These are phyloP conservation scores for Crematogaster levior DNA, from an alignment of 2,888 invertebrate species.

Conservation along the genomic window DNA sequence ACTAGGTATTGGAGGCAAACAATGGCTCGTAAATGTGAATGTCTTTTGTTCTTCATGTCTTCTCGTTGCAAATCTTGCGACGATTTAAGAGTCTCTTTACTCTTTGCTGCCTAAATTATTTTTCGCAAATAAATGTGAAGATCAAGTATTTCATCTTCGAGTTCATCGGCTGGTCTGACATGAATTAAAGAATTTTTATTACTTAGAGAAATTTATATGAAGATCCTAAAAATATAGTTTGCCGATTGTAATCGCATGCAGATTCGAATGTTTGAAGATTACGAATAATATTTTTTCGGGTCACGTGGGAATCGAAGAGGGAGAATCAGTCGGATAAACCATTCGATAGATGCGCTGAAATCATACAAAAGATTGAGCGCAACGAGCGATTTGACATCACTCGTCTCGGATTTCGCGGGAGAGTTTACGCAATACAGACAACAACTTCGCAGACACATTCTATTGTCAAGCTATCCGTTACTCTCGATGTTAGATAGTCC, in stretches of 20 bases:
- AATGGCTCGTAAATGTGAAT: not conserved
- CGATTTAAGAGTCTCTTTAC: not conserved
- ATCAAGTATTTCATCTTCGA: not conserved
- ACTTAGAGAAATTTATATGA: too few relatives aligned
- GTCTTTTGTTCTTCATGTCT: too few relatives aligned
- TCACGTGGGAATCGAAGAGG: not conserved
- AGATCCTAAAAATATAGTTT: not conserved
- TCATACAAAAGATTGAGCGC: not conserved
- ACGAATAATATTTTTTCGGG: not conserved
- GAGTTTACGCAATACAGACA: conserved; percentile 13
- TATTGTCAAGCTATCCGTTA: conserved; percentile 29
- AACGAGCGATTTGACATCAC: conserved; percentile 19
- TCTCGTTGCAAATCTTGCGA: not conserved
- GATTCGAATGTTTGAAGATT: not conserved
- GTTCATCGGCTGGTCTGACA: not conserved
- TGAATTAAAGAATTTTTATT: not conserved
- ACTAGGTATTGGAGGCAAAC: not conserved
- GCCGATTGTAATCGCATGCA: not conserved
- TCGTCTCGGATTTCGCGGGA: conserved; percentile 11
- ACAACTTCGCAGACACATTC: not conserved
- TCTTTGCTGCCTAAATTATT: not conserved
- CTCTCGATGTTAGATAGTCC: not conserved
- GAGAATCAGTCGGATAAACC: not conserved
- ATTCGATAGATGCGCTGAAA: conserved; percentile 2
- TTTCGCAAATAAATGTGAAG: not conserved